phyloP scores from a whole-genome alignment of 2,113 vertebrate genomes.

The Muntiacus muntjak region DNA sequence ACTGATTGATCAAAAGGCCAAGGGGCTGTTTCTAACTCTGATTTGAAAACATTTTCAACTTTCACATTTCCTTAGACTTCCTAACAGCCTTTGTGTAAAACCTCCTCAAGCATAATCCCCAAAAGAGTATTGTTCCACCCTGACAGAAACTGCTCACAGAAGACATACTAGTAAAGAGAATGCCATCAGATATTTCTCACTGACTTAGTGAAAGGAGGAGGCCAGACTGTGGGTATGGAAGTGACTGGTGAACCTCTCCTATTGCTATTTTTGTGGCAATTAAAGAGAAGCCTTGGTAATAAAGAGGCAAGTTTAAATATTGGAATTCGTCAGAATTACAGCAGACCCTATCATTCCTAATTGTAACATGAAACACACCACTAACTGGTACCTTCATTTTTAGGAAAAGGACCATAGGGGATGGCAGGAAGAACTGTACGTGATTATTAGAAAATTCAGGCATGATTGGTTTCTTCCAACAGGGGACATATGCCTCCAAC shows the following conservation, averaged over 20 bases:
- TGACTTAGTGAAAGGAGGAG: background rate
- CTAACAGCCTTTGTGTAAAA: conserved; percentile 32
- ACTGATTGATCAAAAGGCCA: background rate
- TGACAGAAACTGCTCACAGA: conserved; percentile 33
- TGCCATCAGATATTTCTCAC: background rate
- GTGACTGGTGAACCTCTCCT: background rate
- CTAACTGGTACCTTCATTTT: conserved; percentile 22
- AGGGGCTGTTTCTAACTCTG: conserved; percentile 6
- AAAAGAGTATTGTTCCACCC: background rate
- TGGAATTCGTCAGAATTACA: background rate
- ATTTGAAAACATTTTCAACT: conserved; percentile 30
- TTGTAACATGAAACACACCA: background rate
- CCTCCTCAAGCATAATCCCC: conserved; percentile 2
- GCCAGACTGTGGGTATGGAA: background rate
- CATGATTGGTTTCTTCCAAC: background rate
- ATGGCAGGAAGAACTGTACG: background rate
- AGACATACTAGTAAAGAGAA: conserved; percentile 28
- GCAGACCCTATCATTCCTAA: background rate
- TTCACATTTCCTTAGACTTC: conserved; percentile 37
- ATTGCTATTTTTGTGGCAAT: background rate
- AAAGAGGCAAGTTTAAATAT: conserved; percentile 24
- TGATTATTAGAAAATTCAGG: conserved; percentile 33
- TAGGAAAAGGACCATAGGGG: background rate
- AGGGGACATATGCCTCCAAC: background rate
- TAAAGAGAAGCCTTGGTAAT: conserved; percentile 18